Conservation (phyloP, 2,113 vertebrate species). For the Apteryx mantelli region DNA sequence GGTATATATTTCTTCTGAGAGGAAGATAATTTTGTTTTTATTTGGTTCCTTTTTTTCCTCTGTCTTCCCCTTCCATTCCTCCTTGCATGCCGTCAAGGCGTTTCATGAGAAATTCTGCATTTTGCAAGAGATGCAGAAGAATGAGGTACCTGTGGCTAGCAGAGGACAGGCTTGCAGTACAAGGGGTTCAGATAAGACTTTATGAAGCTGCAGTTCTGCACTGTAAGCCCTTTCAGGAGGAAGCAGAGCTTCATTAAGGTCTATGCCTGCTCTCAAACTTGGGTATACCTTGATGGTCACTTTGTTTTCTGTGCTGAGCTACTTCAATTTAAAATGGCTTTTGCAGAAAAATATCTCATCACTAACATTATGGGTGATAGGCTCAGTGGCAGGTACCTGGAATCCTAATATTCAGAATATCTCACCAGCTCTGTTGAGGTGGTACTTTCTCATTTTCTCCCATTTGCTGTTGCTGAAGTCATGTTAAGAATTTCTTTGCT, state of each 20-base stretch:
- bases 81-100: conserved; percentile 69
- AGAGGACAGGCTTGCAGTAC: neutral
- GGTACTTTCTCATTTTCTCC: neutral
- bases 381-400: neutral
- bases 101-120: conserved; percentile 83
- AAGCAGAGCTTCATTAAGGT: neutral
- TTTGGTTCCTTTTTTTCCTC: conserved; percentile 59
- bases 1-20: conserved; percentile 11
- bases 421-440: neutral
- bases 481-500: neutral
- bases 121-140: conserved; percentile 80
- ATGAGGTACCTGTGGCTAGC: conserved; percentile 75
- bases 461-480: neutral
- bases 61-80: neutral
- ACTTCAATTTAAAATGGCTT: neutral
- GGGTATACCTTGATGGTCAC: neutral
- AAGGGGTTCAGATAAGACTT: conserved; percentile 67
- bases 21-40: conserved; percentile 33
- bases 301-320: neutral
- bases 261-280: neutral
- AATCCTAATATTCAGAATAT: neutral
- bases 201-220: neutral
- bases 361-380: neutral
- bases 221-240: neutral
- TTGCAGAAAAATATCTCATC: neutral